Base-by-base conservation (phyloP, 37 sponge, comb jelly and placozoan genomes). In the Theonella swinhoei region DNA sequence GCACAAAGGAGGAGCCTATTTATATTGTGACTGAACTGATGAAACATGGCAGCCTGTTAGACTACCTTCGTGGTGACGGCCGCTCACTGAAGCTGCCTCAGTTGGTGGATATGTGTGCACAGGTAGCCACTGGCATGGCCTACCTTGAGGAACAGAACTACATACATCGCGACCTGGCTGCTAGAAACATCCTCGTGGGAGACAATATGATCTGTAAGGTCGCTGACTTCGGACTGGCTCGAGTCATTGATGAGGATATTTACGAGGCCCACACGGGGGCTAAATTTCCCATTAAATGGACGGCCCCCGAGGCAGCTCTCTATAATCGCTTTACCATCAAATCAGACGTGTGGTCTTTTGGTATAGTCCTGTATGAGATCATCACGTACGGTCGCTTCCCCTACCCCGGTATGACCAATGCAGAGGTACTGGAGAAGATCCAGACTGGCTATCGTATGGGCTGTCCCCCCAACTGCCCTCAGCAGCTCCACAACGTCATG, bases 271-370 rank as follows among this genome's bases (percentile, higher is more conserved):
- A 95, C 80, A 90, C 93, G 42, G 97, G 95, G 68, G 95, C 97
- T 26, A 95, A 94, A 83, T 96, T 98, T 90, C 99, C 99, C 74
- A 98, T 98, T 85, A 98, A 98, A 72, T 98, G 99, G 99, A 98
- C 99, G 7, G 99, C 99, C 5, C 97, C 99, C 14, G 99, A 98
- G 68, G 99, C 99, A 33, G 95, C 95, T 17, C 74, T 95, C 62
- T 97, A 95, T 83, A 97, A 87, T 79, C 63, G 97, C 37, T 98
- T 98, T 86, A 93, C 97, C 62, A 98, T 96, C 61, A 98, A 98
- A 72, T 95, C 99, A 14, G 99, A 98, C 43, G 99, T 98, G 26
- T 98, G 99, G 99, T 94, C 95, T 11, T 98, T 92, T 80, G 99
- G 99, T 9, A 88, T 98, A 8, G 85, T 98, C 28, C 78, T 98